phyloP scores from a whole-genome alignment of 2,797 vertebrate genomes.

The Picus viridis region DNA sequence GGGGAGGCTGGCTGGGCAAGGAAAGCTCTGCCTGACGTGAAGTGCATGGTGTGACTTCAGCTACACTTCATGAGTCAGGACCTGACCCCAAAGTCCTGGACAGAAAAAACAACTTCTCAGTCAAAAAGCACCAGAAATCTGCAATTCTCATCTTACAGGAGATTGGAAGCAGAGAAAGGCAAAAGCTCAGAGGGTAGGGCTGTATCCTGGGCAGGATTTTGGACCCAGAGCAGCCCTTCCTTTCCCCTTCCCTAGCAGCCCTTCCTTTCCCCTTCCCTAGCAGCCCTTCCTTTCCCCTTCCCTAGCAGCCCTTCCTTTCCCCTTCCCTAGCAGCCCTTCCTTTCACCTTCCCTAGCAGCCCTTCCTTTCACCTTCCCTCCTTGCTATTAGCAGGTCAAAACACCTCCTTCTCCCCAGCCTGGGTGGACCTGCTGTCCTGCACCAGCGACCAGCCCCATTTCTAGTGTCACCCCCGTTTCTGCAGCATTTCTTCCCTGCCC shows the following conservation, averaged over 20 bases:
- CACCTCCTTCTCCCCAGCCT: not conserved
- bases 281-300: no score
- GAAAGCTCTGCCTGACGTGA: not conserved
- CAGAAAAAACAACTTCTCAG: not conserved
- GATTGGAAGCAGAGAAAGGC: not conserved
- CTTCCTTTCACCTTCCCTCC: not conserved
- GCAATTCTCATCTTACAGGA: not conserved
- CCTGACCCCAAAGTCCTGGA: not conserved
- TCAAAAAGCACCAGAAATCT: not conserved
- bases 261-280: no score
- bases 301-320: not conserved
- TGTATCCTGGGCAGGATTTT: not conserved
- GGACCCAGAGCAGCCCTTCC: not conserved
- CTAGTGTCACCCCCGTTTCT: no score
- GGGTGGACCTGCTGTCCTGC: not conserved
- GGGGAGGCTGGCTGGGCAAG: not conserved
- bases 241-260: no score
- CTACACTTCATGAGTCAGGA: rapidly evolving
- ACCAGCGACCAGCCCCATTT: not conserved
- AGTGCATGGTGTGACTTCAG: not conserved
- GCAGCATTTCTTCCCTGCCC: not conserved
- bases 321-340: not conserved
- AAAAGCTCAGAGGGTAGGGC: not conserved
- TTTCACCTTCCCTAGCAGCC: not conserved
- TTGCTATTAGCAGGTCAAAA: no score